A percentile compares a stretch with the other conserved stretches of the same genome.
phyloP scores from a whole-genome alignment of 2,888 invertebrate species.

The Thymelicus lineola region DNA sequence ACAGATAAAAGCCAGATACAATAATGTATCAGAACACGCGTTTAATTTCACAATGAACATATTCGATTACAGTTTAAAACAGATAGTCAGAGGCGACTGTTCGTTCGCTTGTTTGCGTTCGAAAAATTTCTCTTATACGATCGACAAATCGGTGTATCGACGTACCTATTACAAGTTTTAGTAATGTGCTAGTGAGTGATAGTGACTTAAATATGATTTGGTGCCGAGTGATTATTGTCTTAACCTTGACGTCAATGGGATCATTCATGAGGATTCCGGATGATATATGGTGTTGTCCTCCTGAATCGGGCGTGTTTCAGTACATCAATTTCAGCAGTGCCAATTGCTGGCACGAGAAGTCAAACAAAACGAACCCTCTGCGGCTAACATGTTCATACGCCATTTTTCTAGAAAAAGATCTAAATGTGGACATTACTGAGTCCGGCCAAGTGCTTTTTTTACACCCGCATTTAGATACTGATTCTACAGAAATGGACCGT shows the following conservation, averaged over 20 bases:
- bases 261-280: slow-evolving; percentile 13
- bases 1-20: no score
- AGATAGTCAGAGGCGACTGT: no score
- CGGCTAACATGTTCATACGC: background rate
- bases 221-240: background rate
- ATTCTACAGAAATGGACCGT: slow-evolving; percentile 6
- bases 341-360: slow-evolving; percentile 10
- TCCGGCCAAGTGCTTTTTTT: slow-evolving; percentile 29
- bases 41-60: no score
- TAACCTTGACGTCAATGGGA: background rate
- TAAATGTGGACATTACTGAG: slow-evolving; percentile 36
- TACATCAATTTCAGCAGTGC: background rate
- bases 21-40: no score
- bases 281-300: slow-evolving; percentile 10
- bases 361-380: background rate
- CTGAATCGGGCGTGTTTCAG: background rate
- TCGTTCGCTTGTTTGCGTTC: no score
- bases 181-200: background rate
- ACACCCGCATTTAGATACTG: background rate
- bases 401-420: background rate
- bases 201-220: background rate
- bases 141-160: no score
- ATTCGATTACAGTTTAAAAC: no score
- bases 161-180: background rate
- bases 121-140: no score